Evolutionary conservation across 2,888 invertebrate genomes (phyloP), one percentile per base, ranked within the genome.

Genomic region (Dolichopus griseipennis): DNA sequence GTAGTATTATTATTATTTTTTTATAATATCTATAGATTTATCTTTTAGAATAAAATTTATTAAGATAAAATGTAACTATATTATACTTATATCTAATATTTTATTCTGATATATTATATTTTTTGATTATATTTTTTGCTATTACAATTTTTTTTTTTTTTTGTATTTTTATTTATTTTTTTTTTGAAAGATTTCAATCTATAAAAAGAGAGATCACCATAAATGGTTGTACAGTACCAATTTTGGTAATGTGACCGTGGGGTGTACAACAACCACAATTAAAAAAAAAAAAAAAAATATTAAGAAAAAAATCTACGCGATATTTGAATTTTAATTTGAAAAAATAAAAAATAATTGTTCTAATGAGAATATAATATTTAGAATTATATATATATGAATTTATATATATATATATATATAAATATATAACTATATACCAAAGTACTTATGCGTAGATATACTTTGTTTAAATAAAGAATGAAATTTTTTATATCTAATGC

Each of bases 161-260:
- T n/a, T n/a, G n/a, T n/a, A n/a, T n/a, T n/a, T n/a, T n/a, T n/a
- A n/a, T n/a, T 43, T 43, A 15, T 43, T 43, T 7, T 52, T 52
- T 12, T 52, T n/a, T 52, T 52, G n/a, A 52, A 52, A 52, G 18
- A 52, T 52, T 52, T 52, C 52, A 52, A 52, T 52, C 52, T 52
- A 52, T 52, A 52, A 52, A 52, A 27, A 27, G 27, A 52, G 52
- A 52, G 52, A 52, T 52, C 52, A 52, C 52, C 52, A 12, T 52
- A 52, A 52, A 52, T 52, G 52, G 52, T 52, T 9, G 9, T 52
- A 15, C 18, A 52, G 15, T 52, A 52, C 52, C 52, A 52, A 52
- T 52, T 52, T 52, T 52, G 52, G 52, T 52, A 52, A 52, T 52
- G 15, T 52, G 52, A 52, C 52, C 52, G 52, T 52, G 52, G 52